Percentiles rank a stretch among this genome's conserved stretches.
Conservation (phyloP, 1,140 invertebrate genomes). For the Camponotus vicinus region DNA sequence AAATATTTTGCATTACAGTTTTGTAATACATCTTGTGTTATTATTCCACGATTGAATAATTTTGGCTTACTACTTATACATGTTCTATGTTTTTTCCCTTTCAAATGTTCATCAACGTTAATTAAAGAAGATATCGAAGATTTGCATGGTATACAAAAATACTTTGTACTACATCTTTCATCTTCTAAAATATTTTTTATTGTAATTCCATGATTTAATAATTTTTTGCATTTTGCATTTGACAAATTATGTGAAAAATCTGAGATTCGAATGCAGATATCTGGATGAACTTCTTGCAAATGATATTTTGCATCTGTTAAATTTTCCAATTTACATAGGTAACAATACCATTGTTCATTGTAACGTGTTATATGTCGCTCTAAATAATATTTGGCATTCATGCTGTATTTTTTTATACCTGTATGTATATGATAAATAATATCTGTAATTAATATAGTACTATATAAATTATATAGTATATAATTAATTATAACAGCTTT, state of each 20-base stretch:
- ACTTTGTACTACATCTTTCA: background rate
- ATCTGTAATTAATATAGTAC: too few species aligned
- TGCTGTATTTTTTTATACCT: background rate
- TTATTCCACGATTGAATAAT: slow-evolving; percentile 8
- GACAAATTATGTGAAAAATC: background rate
- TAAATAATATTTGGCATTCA: slow-evolving; percentile 1
- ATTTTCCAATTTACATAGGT: background rate
- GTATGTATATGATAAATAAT: too few species aligned
- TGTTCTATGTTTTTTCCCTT: slow-evolving; percentile 4
- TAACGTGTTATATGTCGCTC: slow-evolving; percentile 4
- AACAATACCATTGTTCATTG: slow-evolving; percentile 33
- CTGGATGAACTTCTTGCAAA: background rate
- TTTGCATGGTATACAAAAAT: slow-evolving; percentile 13
- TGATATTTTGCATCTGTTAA: background rate
- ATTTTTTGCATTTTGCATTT: background rate
- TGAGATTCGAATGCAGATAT: background rate
- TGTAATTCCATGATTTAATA: slow-evolving; percentile 14
- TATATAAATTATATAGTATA: too few species aligned
- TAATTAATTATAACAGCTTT: too few species aligned
- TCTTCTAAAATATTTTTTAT: background rate
- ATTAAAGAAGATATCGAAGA: background rate
- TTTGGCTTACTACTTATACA: too few species aligned
- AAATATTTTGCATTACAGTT: background rate
- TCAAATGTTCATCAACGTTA: slow-evolving; percentile 7
- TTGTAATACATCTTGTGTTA: too few species aligned